These are phyloP conservation scores for Melanotaenia boesemani DNA, from an alignment of 2,797 vertebrate genomes.

Conservation along the genomic window DNA sequence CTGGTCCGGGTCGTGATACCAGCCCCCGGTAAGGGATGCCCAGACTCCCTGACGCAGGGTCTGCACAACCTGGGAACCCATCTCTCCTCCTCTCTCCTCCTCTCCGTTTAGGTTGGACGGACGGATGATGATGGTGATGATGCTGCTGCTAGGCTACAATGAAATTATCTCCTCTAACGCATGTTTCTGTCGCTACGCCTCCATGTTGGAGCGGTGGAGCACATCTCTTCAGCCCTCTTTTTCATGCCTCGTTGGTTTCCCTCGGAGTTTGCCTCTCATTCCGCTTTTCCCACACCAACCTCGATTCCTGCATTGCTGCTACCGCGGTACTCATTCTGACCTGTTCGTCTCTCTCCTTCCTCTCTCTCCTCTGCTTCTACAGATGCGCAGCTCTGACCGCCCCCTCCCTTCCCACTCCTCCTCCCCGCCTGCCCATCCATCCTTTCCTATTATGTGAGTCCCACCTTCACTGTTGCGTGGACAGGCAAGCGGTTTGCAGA, in stretches of 20 bases:
- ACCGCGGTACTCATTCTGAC: slow-evolving; percentile 63
- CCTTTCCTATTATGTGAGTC: slow-evolving; percentile 39
- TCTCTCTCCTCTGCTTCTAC: slow-evolving; percentile 57
- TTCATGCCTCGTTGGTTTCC: slow-evolving; percentile 55
- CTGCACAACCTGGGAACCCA: slow-evolving; percentile 92
- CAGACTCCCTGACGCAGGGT: slow-evolving; percentile 95
- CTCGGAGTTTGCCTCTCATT: slow-evolving; percentile 48
- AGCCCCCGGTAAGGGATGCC: slow-evolving; percentile 96
- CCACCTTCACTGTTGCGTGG: slow-evolving; percentile 20
- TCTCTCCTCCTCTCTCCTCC: slow-evolving; percentile 72
- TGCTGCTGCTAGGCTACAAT: slow-evolving; percentile 78
- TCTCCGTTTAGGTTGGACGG: slow-evolving; percentile 73
- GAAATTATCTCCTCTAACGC: slow-evolving; percentile 64
- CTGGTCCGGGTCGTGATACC: slow-evolving; percentile 96
- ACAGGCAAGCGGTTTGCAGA: neutral
- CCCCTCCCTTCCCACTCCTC: slow-evolving; percentile 38
- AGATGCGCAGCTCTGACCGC: slow-evolving; percentile 74
- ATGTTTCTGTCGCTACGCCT: slow-evolving; percentile 72
- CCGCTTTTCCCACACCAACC: slow-evolving; percentile 51
- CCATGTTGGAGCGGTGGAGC: slow-evolving; percentile 74
- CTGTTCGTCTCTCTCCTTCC: slow-evolving; percentile 51
- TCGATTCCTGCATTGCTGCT: slow-evolving; percentile 59
- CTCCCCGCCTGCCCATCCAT: slow-evolving; percentile 30
- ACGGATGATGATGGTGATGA: slow-evolving; percentile 60
- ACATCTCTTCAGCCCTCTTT: slow-evolving; percentile 42